Evolutionary conservation across 2,797 vertebrate species (phyloP), one percentile per base, ranked within the genome.

Genomic region (Pelochelys cantorii): DNA sequence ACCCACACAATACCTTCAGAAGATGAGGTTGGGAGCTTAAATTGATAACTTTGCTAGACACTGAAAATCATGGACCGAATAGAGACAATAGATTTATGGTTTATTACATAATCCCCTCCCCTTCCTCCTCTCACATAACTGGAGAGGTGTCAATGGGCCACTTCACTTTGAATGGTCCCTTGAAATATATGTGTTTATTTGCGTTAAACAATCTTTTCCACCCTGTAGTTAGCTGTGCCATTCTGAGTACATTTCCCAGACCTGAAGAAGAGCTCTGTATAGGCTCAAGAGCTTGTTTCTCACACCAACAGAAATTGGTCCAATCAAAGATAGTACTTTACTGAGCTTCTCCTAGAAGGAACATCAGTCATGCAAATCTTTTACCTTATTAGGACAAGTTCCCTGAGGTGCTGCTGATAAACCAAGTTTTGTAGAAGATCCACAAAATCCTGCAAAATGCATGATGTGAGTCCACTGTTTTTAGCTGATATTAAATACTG

Each of bases 351-450:
- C 57, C 25, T 25, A 59, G 11, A 59, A 59, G 57, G 57, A 59
- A 84, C 89, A 94, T 74, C 55, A 65, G 79, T 92, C 91, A 81
- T 4, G 86, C 84, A 78, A 93, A 94, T 89, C 95, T 96, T 68
- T 90, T 93, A 96, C 85, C 93, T 96, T 94, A 95, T 95, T 96
- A 90, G 84, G 80, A 80, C 79, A 93, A 95, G 96, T 59, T 96
- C 93, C 93, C 85, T 94, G 87, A 84, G 82, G 92, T 92, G 68
- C 87, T 14, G 94, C 68, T 89, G 92, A 89, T 93, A 83, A 96
- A 90, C 65, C 52, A 59, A 87, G 80, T 82, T 93, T 88, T 90
- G 85, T 78, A 59, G 68, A 90, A 29, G 78, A 80, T 65, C 54
- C 15, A 27, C 11, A 37, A 48, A 48, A 79, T 59, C 18, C 54